Base-by-base conservation (phyloP, 2,797 vertebrate species). In the Syngnathus acus region DNA sequence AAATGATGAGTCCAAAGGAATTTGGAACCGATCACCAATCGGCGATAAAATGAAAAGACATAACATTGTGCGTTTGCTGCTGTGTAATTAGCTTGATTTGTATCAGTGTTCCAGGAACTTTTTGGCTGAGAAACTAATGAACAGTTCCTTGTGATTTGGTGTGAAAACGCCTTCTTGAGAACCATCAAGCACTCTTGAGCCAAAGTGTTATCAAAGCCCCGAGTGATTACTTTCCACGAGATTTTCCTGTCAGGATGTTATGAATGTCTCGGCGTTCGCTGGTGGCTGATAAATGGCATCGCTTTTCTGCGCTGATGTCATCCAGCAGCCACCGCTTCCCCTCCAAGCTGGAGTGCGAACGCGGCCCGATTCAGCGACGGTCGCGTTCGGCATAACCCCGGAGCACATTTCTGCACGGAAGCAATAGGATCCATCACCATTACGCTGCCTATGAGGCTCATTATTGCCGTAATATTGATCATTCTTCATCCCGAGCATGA, bases 171-270 rank as follows among this genome's bases (percentile, higher is more conserved):
- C 8, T 9, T 39, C 45, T 38, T 10, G 26, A 37, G 55, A 57
- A 45, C 77, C 16, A 64, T 83, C 83, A 86, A 83, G 84, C 82
- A 76, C 69, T 73, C 78, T 88, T 67, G 91, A 57, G 87, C 82
- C 70, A 87, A 91, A 85, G 89, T 84, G 75, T 88, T 94, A 94
- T 95, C 93, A 94, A 93, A 94, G 92, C 84, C 21, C 88, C 84
- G 87, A 93, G 92, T 93, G 94, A 95, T 94, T 92, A 93, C 94
- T 94, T 96, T 97, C 94, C 94, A 94, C 92, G 90, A 94, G 90
- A 90, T 93, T 91, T 97, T 97, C 96, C 97, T 96, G 94, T 95
- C 92, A 97, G 95, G 96, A 98, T 98, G 95, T 99, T 98, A 94
- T 98, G 96, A 96, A 95, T 95, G 94, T 95, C 93, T 93, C 89